Base-by-base conservation (phyloP, 1,140 invertebrate genomes). In the Marisa cornuarietis region DNA sequence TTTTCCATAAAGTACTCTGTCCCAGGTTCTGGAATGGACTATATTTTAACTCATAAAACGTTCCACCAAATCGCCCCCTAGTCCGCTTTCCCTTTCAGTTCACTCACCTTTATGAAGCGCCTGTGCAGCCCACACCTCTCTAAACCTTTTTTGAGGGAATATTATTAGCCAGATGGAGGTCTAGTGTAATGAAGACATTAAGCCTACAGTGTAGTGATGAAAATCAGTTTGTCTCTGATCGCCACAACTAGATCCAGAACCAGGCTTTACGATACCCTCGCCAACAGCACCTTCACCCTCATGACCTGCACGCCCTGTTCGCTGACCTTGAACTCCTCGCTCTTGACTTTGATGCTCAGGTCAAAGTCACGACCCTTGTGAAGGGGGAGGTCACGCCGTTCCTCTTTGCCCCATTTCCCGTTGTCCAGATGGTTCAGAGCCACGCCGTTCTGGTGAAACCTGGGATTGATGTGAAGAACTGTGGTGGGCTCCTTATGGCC, bases 391-490 rank as follows among this genome's bases (percentile, higher is more conserved):
- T 75, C 74, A 61, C 91, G 90, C 62, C 93, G 93, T 84, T 96
- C 95, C 89, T 96, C 95, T 8, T 91, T 85, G 2, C 94, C 94
- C 95, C 95, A 96, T 14, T 73, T 84, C 24, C 93, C 92, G 72
- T 91, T 90, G 9, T 93, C 84, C 76, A 93, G 92, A 9, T 92
- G 91, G 87, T 97, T 97, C 66, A 95, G 91, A 4, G 96, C 95
- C 24, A 96, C 93, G 72, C 81, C 81, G 84, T 88, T 73, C 82
- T 88, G 79, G 82, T 85, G 81, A 82, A 87, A 87, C 31, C 87
- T 78, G 22, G 83, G 81, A 90, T 96, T 96, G 68, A 97, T 93
- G 89, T 97, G 95, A 26, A 97, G 91, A 0, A 94, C 94, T 69
- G 96, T 92, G 86, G 93, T 86, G 26, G 79, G 79, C 72, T 83